Evolutionary conservation across 2,113 vertebrate species (phyloP).

Genomic region (Corythornis madagascariensis): DNA sequence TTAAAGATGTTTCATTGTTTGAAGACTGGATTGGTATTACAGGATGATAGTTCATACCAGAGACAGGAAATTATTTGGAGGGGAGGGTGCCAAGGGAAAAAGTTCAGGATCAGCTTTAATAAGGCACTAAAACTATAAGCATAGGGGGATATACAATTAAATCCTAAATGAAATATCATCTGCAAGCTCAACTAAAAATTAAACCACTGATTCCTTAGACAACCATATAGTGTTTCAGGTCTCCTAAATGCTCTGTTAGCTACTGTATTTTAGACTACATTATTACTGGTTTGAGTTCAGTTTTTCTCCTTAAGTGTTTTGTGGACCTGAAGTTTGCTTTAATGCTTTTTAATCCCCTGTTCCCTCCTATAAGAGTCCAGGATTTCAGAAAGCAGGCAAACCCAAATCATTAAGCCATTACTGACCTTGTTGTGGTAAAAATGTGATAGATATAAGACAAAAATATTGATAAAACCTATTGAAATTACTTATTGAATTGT

Average conservation of each 20-base stretch:
- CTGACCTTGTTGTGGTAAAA: not conserved
- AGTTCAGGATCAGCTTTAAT: slow-evolving; percentile 3
- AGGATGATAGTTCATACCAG: not conserved
- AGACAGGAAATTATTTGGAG: not conserved
- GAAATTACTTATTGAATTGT: not conserved
- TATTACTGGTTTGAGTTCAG: not conserved
- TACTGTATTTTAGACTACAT: not conserved
- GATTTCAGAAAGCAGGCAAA: not conserved
- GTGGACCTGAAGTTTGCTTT: not conserved
- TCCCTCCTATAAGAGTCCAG: fast-evolving
- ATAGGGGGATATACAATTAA: slow-evolving; percentile 3
- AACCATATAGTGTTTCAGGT: not conserved
- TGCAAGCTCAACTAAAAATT: slow-evolving; percentile 8
- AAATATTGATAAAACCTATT: not conserved
- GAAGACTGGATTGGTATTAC: not conserved
- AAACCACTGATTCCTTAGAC: slow-evolving; percentile 16
- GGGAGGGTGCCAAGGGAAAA: not conserved
- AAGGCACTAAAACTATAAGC: slow-evolving; percentile 15
- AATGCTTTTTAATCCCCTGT: not conserved
- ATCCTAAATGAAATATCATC: slow-evolving; percentile 5
- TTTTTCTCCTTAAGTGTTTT: not conserved
- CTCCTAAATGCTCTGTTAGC: not conserved
- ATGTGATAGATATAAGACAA: not conserved
- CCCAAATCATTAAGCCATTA: not conserved
- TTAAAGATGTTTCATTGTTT: not conserved